Base-by-base conservation (phyloP, 2,113 vertebrate species). In the Microcebus griseorufus region DNA sequence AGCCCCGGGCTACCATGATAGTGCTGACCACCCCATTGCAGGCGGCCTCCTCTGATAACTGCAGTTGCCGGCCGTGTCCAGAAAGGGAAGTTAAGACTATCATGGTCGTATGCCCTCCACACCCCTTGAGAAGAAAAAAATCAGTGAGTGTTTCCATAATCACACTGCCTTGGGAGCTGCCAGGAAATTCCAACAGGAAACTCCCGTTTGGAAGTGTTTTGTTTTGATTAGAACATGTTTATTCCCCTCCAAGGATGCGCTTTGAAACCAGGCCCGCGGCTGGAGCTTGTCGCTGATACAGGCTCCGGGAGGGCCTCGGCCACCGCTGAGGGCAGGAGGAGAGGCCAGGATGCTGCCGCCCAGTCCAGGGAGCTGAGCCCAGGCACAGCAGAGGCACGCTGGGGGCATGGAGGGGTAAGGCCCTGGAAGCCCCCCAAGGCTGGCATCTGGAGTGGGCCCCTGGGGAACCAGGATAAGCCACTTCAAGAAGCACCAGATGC, bases 161-260 rank as follows among this genome's bases (percentile, higher is more conserved):
- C 97, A 81, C 92, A 29, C 88, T 64, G 94, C 67, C 93, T 93
- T 69, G 94, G 96, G 97, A 97, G 93, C 91, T 85, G 95, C 72
- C 97, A 97, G 97, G 95, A 97, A 97, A 95, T 96, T 91, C 92
- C 93, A 88, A 45, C 87, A 96, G 97, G 93, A 97, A 96, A 97
- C 87, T 92, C 97, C 95, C 95, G 0, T 92, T 94, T 96, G 90
- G 80, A 97, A 97, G 95, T 88, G 96, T 87, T 97, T 95, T 97
- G 96, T 97, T 97, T 97, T 90, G 94, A 95, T 90, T 84, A 93
- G 90, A 87, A 86, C 42, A n/a, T 94, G 96, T 97, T 98, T 98
- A 89, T 94, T 88, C 76, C 94, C 94, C 85, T 96, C 88, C n/a
- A 64, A 97, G 93, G 96, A 93, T 94, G 93, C 67, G 14, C 86